A percentile compares a stretch with the other conserved stretches of the same genome.
phyloP scores from a whole-genome alignment of 2,888 invertebrate genomes.

The Acleris sparsana region DNA sequence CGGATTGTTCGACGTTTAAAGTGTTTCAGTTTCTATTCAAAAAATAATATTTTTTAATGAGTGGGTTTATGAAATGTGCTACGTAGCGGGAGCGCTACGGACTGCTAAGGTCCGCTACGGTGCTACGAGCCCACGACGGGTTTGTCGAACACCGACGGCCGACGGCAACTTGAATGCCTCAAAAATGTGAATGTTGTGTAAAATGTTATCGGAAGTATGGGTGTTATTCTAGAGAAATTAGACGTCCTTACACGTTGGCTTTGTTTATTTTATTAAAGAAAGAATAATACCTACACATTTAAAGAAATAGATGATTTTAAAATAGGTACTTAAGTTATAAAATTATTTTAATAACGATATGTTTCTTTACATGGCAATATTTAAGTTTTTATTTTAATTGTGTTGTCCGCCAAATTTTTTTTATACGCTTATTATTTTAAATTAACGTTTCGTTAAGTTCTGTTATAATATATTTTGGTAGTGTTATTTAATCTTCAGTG shows the following conservation, averaged over 20 bases:
- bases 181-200: constrained; percentile 28
- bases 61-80: constrained; percentile 20
- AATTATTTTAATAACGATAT: no score
- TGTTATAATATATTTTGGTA: no score
- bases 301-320: no score
- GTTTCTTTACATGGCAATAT: no score
- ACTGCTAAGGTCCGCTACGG: constrained; percentile 17
- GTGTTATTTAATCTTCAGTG: no score
- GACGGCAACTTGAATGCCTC: constrained; percentile 4
- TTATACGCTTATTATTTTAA: no score
- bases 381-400: no score
- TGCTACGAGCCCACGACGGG: constrained; percentile 19
- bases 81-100: constrained; percentile 26
- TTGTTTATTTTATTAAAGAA: no score
- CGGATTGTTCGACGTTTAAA: constrained; percentile 45
- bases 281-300: no score
- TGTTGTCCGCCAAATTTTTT: no score
- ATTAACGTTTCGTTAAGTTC: no score
- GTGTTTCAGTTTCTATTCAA: constrained; percentile 40
- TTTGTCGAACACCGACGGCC: constrained; percentile 16
- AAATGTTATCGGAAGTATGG: constrained; percentile 8
- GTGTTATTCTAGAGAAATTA: background rate
- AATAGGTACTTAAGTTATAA: no score
- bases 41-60: constrained; percentile 14
- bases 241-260: background rate